Base-by-base conservation (phyloP, 2,888 invertebrate genomes). In the Chymomyza amoena region DNA sequence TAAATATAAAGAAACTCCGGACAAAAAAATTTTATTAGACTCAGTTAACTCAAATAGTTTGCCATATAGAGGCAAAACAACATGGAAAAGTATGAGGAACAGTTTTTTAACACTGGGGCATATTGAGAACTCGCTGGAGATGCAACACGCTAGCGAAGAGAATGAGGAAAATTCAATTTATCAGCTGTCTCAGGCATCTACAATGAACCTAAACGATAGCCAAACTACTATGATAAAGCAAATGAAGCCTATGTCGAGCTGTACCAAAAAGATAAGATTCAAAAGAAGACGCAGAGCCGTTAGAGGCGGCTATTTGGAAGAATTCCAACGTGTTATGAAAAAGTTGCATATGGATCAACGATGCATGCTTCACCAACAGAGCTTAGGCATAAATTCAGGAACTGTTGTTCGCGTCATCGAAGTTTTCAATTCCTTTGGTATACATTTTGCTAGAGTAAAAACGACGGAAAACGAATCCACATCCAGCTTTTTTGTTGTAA, bases 341-440 rank as follows among this genome's bases (percentile, higher is more conserved):
- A 71, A 61, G n/a, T 57, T 72, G 54, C 76, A 67, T 6, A 71
- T 80, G 76, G 67, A 76, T 59, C 73, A 68, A 0, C 76, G 80
- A 2, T 71, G 72, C 25, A 36, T 80, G 6, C 68, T 52, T 2
- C 73, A 80, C 2, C 72, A 78, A 20, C 60, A 56, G 25, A 77
- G 78, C 0, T n/a, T 79, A 13, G 77, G 78, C 16, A 65, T 80
- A n/a, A 61, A 25, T 10, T 61, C 61, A 4, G 68, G 63, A 0
- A 61, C 59, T 10, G 36, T 57, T 2, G 69, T 73, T 3, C 50
- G n/a, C 16, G 80, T 80, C 20, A 32, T 73, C 7, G n/a, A 2
- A 15, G 39, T 70, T 0, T 45, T 2, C 6, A 67, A 69, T 50
- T 78, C 70, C n/a, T 80, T 76, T 69, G 76, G 78, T 10, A 52